Evolutionary conservation across 2,797 vertebrate genomes (phyloP), one percentile per base, ranked within the genome.

Genomic region (Falco naumanni): DNA sequence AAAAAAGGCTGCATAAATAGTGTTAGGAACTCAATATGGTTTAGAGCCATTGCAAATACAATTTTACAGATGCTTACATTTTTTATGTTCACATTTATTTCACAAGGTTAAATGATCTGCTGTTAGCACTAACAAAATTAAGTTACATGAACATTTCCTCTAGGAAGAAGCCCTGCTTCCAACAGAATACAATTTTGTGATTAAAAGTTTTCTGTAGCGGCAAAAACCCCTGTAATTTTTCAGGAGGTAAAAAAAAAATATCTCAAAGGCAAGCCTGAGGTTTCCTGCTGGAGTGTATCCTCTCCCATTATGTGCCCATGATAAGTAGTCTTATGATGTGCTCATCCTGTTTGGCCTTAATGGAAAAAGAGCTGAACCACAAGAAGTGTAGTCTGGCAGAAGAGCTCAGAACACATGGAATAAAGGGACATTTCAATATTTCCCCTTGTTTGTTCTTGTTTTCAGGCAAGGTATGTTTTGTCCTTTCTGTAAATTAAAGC

Each of bases 31-130:
- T 86, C 84, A 94, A 16, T 90, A 75, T 81, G 61, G 51, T 90
- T 85, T 91, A 81, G 54, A 93, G 85, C 61, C 89, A 51, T 76
- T 86, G 16, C 37, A 78, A 89, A 91, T 95, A 81, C n/a, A 72
- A 93, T 91, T 94, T 94, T 91, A 88, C 83, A 95, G 88, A 84
- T 75, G 69, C 77, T 91, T 93, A 71, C 18, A 7, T 71, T 95
- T 93, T 43, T 91, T 96, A 75, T 72, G 59, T 69, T 91, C 76
- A 54, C 50, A 47, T 95, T 93, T 94, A 81, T 88, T 93, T 94
- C 77, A 81, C 76, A 69, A 81, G 76, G 87, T 93, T 91, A 95
- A 88, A 84, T 76, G 59, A 87, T 65, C 65, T 93, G n/a, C 72
- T 95, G 33, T 78, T 91, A 69, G 11, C 11, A 43, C 22, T 84